Evolutionary conservation across 2,888 invertebrate genomes (phyloP), one percentile per base, ranked within the genome.

Genomic region (Thumatha senex): DNA sequence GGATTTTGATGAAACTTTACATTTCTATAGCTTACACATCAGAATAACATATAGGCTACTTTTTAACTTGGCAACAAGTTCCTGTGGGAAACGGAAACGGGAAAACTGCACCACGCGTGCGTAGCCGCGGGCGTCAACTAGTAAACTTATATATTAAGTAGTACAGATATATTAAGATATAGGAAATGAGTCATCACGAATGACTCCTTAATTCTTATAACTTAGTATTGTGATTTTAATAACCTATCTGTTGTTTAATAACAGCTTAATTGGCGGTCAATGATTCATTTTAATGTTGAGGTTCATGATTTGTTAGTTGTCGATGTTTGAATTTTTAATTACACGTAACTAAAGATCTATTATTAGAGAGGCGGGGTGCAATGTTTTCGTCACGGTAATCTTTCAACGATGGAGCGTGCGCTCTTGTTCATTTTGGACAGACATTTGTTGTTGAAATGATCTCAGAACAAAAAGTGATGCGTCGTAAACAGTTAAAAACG

Each of bases 311-410:
- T 85, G 87, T 87, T 83, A 78, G 78, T 82, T 82, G 88, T 87
- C 88, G 84, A 84, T 85, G 80, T 84, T 89, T 87, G 84, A 89
- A 84, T 84, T 89, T 89, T 88, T 89, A 90, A 89, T 89, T 89
- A 85, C 68, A 86, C 86, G 81, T 81, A 84, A 85, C 86, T 83
- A 88, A 88, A 88, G 80, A 78, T 74, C 70, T 78, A 80, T 81
- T 84, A 84, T 89, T 85, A 84, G 78, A 75, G 76, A 76, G 86
- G 82, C 83, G 86, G 82, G 77, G 79, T 80, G 74, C 72, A 71
- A 72, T 67, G 71, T 63, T 78, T 84, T 85, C 78, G 86, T 84
- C 86, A 83, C 81, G 84, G 82, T 61, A 72, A 70, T 83, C 77
- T 70, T 68, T 76, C 72, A 71, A 70, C 70, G 58, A 66, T 74